Evolutionary conservation across 2,113 vertebrate species (phyloP), one percentile per base, ranked within the genome.

Genomic region (Lucifuga dentata): DNA sequence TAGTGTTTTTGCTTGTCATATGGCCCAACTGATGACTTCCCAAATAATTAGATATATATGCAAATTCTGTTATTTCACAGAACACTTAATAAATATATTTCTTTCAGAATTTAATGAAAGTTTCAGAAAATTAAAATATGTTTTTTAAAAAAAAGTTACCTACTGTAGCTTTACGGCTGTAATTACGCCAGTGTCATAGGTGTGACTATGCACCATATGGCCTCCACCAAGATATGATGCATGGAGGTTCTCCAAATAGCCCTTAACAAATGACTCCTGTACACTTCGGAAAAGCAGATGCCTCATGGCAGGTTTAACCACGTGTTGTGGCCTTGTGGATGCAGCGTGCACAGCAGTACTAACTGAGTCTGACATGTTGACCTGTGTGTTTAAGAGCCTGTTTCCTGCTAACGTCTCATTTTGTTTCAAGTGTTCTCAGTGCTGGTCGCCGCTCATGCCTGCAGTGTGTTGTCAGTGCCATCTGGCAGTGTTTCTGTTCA

Each of bases 281-380:
- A 63, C 50, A 7, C 57, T 17, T 11, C 5, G 61, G 46, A 45
- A 29, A 57, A 48, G 8, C 5, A 49, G 35, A 57, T 58, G 38
- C 44, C 16, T 63, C 26, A 40, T 40, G 68, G 49, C 68, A 76
- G 32, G 52, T 67, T 48, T 24, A 64, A 78, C 52, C 52, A 46
- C 69, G 73, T 72, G 70, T 78, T 50, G 5, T 29, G 66, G 68
- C 58, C 58, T 59, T 52, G 60, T 13, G 41, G 50, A 68, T 49
- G 65, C 55, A 57, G 64, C 16, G n/a, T 60, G 56, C 39, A 40
- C 48, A 68, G 53, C 32, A 66, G 60, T 32, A 38, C 52, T 77
- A 84, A 87, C 65, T 55, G 68, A 66, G 45, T 71, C 75, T 74
- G 84, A 70, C 77, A 72, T 49, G 76, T 76, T 86, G 77, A 83